These are phyloP conservation scores for Hymenopus coronatus DNA, from an alignment of 2,888 invertebrate species.

Conservation along the genomic window DNA sequence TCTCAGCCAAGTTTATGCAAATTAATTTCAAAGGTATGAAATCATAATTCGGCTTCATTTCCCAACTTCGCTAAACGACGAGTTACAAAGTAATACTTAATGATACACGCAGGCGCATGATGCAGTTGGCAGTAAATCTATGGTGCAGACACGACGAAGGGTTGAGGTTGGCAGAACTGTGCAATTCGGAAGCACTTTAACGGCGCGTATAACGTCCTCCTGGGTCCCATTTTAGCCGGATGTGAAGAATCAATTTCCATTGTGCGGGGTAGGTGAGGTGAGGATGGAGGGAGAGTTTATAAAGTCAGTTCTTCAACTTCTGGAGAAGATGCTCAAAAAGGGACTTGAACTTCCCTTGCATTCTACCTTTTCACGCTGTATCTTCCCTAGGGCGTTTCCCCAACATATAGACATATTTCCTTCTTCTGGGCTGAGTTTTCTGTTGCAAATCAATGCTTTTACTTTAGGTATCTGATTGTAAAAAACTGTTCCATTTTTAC, in stretches of 20 bases:
- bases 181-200: background rate
- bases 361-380: background rate
- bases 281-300: background rate
- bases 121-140: background rate
- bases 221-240: background rate
- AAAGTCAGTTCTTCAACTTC: background rate
- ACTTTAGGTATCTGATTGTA: too few species aligned
- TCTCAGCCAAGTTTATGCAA: too few species aligned
- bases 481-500: too few species aligned
- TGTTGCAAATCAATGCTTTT: too few species aligned
- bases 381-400: background rate
- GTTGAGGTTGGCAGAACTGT: background rate
- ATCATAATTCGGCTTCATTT: too few species aligned
- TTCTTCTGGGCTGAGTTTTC: too few species aligned
- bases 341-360: background rate
- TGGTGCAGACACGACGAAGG: too few species aligned
- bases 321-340: background rate
- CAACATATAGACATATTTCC: too few species aligned
- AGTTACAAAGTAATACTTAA: too few species aligned
- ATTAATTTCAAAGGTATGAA: too few species aligned
- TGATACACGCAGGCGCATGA: background rate
- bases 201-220: background rate
- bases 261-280: background rate
- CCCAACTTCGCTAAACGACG: too few species aligned
- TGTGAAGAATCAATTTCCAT: background rate